These are phyloP conservation scores for Psammodynastes pulverulentus DNA, from an alignment of 2,113 vertebrate genomes.

Conservation along the genomic window DNA sequence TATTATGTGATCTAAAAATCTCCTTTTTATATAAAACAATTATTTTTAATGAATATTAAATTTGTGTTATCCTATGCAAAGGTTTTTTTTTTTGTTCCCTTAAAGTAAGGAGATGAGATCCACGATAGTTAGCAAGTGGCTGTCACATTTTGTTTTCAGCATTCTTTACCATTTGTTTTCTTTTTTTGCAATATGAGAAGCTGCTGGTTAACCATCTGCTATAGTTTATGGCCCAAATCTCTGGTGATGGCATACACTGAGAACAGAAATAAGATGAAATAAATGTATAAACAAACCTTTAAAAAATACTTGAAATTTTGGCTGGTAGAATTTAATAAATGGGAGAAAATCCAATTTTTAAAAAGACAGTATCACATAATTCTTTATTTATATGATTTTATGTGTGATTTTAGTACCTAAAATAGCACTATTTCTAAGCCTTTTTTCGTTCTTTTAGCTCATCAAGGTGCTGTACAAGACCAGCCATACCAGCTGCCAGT, in stretches of 20 bases:
- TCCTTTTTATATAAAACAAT: too few species aligned
- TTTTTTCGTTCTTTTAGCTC: slow-evolving; percentile 83
- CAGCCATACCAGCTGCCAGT: slow-evolving; percentile 99
- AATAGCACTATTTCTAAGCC: slow-evolving; percentile 62
- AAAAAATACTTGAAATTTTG: slow-evolving; percentile 64
- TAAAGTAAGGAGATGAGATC: slow-evolving; percentile 67
- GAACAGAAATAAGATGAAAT: slow-evolving; percentile 73
- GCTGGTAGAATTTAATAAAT: slow-evolving; percentile 36
- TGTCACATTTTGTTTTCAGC: slow-evolving; percentile 81
- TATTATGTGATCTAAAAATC: too few species aligned
- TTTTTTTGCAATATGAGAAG: slow-evolving; percentile 75
- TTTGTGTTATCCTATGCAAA: slow-evolving; percentile 68
- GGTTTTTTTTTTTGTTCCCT: slow-evolving; percentile 56
- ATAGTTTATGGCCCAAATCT: slow-evolving; percentile 75
- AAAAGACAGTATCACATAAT: not conserved
- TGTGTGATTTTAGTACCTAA: slow-evolving; percentile 33
- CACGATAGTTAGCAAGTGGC: slow-evolving; percentile 79
- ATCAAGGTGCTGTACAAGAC: slow-evolving; percentile 91
- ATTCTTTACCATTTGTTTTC: slow-evolving; percentile 80
- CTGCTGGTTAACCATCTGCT: slow-evolving; percentile 82
- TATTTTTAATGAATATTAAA: slow-evolving; percentile 23
- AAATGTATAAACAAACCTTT: slow-evolving; percentile 72
- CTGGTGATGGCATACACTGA: slow-evolving; percentile 70
- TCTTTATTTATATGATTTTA: slow-evolving; percentile 51
- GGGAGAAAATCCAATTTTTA: slow-evolving; percentile 21